Percentiles rank a stretch among this genome's conserved stretches.
Conservation (phyloP, 2,113 vertebrate species). For the Thamnaconus septentrionalis region DNA sequence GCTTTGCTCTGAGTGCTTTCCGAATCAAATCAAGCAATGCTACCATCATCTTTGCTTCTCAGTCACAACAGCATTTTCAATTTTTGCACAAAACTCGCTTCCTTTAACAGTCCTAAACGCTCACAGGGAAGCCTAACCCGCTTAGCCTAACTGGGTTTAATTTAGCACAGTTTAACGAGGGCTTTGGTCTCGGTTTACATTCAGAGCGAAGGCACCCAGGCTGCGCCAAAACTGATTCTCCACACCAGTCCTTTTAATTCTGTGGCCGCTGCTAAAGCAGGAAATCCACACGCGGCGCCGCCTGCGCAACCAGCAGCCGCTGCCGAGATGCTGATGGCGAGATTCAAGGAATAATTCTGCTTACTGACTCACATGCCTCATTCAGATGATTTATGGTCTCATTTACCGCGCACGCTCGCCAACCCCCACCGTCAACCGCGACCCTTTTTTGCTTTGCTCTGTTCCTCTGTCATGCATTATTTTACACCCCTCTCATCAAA, state of each 20-base stretch:
- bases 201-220: too few relatives aligned
- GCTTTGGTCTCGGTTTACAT: too few relatives aligned
- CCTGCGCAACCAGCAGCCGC: conserved; percentile 1
- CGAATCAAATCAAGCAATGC: too few relatives aligned
- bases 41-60: too few relatives aligned
- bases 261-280: neutral
- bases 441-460: conserved; percentile 2
- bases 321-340: conserved; percentile 44
- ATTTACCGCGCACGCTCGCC: conserved; percentile 15
- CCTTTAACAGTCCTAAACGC: too few relatives aligned
- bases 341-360: conserved; percentile 46
- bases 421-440: conserved; percentile 7
- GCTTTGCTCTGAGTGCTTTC: too few relatives aligned
- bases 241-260: neutral
- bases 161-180: too few relatives aligned
- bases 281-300: neutral
- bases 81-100: too few relatives aligned
- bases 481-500: too few relatives aligned
- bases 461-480: neutral
- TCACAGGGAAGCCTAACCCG: too few relatives aligned
- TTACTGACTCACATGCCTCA: conserved; percentile 52
- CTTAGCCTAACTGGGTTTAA: too few relatives aligned
- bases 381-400: conserved; percentile 63
- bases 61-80: too few relatives aligned
- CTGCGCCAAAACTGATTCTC: neutral